Evolutionary conservation across 1,140 invertebrate genomes (phyloP).

Genomic region (Leptinotarsa lineolata): DNA sequence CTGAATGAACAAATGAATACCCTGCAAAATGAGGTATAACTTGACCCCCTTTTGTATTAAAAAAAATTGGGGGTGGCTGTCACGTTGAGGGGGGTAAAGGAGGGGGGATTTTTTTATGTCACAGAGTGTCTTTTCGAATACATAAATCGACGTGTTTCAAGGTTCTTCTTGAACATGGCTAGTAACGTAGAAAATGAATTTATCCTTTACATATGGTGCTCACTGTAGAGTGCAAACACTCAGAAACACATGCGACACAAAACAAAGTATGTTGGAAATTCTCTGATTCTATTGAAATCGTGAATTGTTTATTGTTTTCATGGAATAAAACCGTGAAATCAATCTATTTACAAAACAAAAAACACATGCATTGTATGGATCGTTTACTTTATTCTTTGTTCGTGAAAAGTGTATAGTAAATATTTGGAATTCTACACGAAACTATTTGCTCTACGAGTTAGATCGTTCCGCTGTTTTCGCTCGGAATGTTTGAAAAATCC

Average conservation of each 20-base stretch:
- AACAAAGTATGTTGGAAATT: background rate
- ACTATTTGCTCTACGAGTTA: slow-evolving; percentile 1
- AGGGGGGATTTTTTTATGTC: no score
- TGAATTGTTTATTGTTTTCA: background rate
- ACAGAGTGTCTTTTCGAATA: no score
- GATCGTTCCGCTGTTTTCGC: background rate
- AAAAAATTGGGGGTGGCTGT: no score
- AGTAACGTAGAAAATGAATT: no score
- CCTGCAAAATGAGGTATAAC: no score
- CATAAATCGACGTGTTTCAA: no score
- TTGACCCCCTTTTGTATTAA: no score
- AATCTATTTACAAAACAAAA: slow-evolving; percentile 7
- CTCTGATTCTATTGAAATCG: background rate
- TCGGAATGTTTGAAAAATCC: background rate
- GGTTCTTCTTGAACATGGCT: no score
- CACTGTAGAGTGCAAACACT: background rate
- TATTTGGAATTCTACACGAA: background rate
- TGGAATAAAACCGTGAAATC: background rate
- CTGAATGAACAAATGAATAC: no score
- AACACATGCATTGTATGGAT: background rate
- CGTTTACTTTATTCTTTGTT: slow-evolving; percentile 3
- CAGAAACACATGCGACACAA: background rate
- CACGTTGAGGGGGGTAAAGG: no score
- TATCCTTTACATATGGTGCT: no score
- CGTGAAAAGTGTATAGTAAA: slow-evolving; percentile 2